These are phyloP conservation scores for Varecia variegata DNA, from an alignment of 2,797 vertebrate genomes.

Conservation along the genomic window DNA sequence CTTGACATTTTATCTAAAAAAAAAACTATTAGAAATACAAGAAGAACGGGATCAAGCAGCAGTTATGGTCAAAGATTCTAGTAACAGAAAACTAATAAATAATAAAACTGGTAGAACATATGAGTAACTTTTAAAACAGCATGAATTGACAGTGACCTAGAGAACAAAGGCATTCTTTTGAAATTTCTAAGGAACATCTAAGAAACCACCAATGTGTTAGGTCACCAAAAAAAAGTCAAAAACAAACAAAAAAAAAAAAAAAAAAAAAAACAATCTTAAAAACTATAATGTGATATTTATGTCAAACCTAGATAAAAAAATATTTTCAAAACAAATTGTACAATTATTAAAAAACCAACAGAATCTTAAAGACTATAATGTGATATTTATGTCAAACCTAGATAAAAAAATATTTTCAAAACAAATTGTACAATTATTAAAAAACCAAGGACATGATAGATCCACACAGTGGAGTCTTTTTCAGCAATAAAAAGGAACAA, in stretches of 20 bases:
- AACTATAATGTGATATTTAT: not conserved
- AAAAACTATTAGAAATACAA: constrained; percentile 31
- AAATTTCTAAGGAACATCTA: constrained; percentile 11
- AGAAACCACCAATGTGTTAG: not conserved
- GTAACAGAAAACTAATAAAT: not conserved
- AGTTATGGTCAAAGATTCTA: not conserved
- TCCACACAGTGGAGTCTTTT: not conserved
- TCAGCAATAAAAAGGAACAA: not conserved
- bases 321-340: not conserved
- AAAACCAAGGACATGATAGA: not conserved
- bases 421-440: not conserved
- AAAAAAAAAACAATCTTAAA: too few species aligned
- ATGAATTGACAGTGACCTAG: not conserved
- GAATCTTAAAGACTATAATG: not conserved
- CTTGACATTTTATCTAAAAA: not conserved
- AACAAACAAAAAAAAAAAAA: too few species aligned
- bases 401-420: not conserved
- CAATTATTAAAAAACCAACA: not conserved
- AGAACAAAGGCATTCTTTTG: not conserved
- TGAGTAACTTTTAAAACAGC: not conserved
- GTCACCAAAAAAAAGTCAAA: too few species aligned
- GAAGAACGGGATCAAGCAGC: not conserved
- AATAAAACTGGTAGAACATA: not conserved
- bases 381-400: not conserved
- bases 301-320: not conserved